phyloP scores from a whole-genome alignment of 2,888 invertebrate genomes.

The Cerastoderma edule region DNA sequence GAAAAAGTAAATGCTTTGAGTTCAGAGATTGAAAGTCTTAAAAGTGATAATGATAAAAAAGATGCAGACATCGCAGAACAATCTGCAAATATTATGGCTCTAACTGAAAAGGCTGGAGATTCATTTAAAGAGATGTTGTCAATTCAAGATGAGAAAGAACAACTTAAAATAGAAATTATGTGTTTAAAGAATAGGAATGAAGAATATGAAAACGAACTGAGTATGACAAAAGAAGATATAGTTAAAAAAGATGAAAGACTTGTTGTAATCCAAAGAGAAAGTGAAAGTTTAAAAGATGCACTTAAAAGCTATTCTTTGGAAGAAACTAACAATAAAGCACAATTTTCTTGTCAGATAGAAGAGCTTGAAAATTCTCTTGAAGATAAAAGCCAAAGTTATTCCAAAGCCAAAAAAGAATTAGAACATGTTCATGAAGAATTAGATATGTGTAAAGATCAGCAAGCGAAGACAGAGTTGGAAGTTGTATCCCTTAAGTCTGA shows the following conservation, averaged over 20 bases:
- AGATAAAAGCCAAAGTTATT: slow-evolving; percentile 11
- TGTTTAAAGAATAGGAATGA: slow-evolving; percentile 4
- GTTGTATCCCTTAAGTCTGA: not conserved
- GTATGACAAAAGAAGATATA: not conserved
- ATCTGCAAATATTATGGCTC: no score
- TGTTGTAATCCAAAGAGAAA: not conserved
- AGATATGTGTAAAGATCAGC: slow-evolving; percentile 12
- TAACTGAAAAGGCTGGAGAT: not conserved
- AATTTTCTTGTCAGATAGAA: slow-evolving; percentile 31
- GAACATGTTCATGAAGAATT: slow-evolving; percentile 19
- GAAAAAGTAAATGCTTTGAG: not conserved
- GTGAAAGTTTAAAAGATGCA: slow-evolving; percentile 37
- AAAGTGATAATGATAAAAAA: not conserved
- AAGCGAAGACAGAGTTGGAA: not conserved
- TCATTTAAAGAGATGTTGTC: not conserved
- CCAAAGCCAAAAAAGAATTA: slow-evolving; percentile 19
- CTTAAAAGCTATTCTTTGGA: slow-evolving; percentile 46
- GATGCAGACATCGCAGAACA: not conserved
- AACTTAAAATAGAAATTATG: not conserved
- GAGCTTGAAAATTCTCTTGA: slow-evolving; percentile 37
- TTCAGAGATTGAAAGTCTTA: not conserved
- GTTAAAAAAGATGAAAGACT: not conserved
- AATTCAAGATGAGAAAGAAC: slow-evolving; percentile 25
- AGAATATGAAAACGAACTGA: not conserved
- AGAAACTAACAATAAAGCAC: slow-evolving; percentile 42